phyloP scores from a whole-genome alignment of 37 sponge, comb jelly and placozoan species.

The Cliona cf. orientalis region DNA sequence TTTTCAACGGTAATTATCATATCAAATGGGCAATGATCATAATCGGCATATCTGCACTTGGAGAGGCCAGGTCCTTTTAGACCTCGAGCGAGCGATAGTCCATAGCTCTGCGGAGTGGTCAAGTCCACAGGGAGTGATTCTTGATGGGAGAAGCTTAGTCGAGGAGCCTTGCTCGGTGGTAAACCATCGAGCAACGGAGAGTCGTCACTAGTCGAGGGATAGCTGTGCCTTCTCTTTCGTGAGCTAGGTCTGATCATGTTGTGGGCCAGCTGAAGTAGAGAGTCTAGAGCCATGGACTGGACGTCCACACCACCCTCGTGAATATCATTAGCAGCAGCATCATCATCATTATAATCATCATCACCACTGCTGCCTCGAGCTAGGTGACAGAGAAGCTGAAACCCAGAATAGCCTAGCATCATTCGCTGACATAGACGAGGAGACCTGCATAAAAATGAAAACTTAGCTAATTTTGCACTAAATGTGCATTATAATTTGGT shows the following conservation, averaged over 20 bases:
- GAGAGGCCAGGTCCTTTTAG: neutral
- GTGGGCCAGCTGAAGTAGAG: conserved; percentile 36
- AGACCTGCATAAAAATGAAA: conserved; percentile 16
- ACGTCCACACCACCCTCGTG: neutral
- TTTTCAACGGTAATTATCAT: neutral
- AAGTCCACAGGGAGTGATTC: conserved; percentile 9
- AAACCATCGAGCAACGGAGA: neutral
- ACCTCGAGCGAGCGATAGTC: neutral
- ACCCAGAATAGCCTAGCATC: conserved; percentile 44
- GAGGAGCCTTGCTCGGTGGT: neutral
- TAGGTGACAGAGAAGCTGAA: conserved; percentile 27
- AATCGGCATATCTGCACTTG: conserved; percentile 45
- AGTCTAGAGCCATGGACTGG: conserved; percentile 45
- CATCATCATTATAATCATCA: neutral
- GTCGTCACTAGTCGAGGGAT: neutral
- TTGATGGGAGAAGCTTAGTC: neutral
- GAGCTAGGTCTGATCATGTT: conserved; percentile 8
- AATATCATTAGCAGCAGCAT: no score
- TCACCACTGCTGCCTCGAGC: neutral
- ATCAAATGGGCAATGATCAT: conserved; percentile 66
- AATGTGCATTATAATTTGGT: neutral
- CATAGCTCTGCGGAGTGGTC: neutral
- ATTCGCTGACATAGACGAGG: conserved; percentile 35
- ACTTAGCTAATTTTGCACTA: neutral
- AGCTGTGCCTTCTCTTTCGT: no score